phyloP scores from a whole-genome alignment of 30 jellyfish, hydroid and myxozoan species.

The Haliclystus octoradiatus region DNA sequence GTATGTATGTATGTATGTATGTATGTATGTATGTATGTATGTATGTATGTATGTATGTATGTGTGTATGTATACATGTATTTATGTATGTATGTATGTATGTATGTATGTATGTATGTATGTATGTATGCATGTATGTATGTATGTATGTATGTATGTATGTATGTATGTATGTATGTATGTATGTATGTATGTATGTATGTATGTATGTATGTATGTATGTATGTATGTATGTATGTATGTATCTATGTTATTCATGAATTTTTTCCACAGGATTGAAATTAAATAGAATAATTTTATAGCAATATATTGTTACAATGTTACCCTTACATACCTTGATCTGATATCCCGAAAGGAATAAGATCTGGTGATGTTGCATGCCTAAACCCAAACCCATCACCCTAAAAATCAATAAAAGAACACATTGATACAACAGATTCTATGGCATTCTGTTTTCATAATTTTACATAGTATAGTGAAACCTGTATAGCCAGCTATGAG shows the following conservation, averaged over 20 bases:
- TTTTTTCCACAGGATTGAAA: too few relatives aligned
- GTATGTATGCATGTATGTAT: constrained; percentile 3
- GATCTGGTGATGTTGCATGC: constrained; percentile 98
- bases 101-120: constrained; percentile 2
- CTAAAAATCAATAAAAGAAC: constrained; percentile 23
- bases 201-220: constrained; percentile 2
- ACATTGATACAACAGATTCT: too few relatives aligned
- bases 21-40: too few relatives aligned
- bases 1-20: too few relatives aligned
- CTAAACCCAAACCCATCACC: constrained; percentile 98
- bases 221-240: constrained; percentile 2
- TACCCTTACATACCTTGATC: constrained; percentile 92
- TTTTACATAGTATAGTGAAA: too few relatives aligned
- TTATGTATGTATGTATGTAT: too few relatives aligned
- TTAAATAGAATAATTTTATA: too few relatives aligned
- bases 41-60: constrained; percentile 2
- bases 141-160: constrained; percentile 2
- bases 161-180: constrained; percentile 2
- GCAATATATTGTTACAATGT: too few relatives aligned
- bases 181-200: constrained; percentile 2
- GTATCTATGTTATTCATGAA: too few relatives aligned
- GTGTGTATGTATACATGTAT: constrained; percentile 2
- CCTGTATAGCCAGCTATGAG: too few relatives aligned
- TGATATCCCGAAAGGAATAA: constrained; percentile 94
- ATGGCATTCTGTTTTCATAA: too few relatives aligned